A percentile compares a stretch with the other conserved stretches of the same genome.
Conservation (phyloP, 2,888 invertebrate genomes). For the Protonemura montana region DNA sequence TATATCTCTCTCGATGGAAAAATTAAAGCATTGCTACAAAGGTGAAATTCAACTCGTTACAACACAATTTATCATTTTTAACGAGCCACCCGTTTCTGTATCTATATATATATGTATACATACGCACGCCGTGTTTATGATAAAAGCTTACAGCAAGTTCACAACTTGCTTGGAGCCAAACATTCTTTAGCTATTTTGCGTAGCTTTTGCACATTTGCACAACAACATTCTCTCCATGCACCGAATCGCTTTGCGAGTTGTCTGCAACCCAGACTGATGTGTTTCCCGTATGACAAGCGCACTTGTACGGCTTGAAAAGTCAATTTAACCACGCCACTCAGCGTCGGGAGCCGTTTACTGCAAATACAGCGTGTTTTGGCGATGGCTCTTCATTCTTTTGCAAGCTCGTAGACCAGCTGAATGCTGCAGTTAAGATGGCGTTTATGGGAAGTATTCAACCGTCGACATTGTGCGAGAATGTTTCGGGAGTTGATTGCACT, state of each 20-base stretch:
- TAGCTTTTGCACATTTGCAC: neutral
- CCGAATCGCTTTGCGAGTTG: neutral
- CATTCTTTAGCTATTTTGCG: neutral
- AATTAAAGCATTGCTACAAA: neutral
- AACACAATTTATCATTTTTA: constrained; percentile 12
- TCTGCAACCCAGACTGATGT: neutral
- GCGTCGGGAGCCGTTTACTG: neutral
- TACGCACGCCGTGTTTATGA: neutral
- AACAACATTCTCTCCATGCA: neutral
- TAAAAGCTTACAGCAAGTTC: constrained; percentile 1
- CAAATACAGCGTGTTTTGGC: neutral
- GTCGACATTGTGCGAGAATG: neutral
- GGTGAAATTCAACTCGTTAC: neutral
- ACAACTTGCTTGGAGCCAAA: neutral
- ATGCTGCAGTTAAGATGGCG: neutral
- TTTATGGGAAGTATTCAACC: neutral
- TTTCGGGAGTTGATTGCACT: neutral
- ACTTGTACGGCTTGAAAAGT: neutral
- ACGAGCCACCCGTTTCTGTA: neutral
- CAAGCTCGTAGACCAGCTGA: neutral
- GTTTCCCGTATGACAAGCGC: neutral
- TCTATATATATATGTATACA: neutral
- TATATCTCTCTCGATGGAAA: neutral
- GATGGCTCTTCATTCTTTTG: neutral
- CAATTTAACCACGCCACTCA: neutral